phyloP scores from a whole-genome alignment of 1,140 invertebrate species.

The Atta colombica region DNA sequence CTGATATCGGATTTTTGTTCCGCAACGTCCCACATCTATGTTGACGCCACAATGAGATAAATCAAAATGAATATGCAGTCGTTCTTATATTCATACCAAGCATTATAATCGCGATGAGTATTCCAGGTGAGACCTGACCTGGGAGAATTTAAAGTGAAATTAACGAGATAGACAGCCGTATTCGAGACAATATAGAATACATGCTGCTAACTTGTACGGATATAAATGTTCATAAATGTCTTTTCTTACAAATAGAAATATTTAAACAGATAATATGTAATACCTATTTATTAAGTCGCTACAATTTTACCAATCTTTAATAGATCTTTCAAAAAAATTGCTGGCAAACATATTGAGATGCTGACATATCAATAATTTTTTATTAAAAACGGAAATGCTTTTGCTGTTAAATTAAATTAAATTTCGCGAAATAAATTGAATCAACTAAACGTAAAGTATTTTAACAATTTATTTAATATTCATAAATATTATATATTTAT shows the following conservation, averaged over 20 bases:
- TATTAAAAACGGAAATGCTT: background rate
- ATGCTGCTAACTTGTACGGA: background rate
- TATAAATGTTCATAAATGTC: background rate
- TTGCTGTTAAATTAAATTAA: background rate
- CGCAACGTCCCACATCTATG: background rate
- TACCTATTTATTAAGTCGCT: background rate
- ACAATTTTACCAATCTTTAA: background rate
- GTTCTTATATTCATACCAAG: conserved; percentile 34
- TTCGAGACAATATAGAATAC: background rate
- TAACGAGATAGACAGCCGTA: conserved; percentile 7
- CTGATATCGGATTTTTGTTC: conserved; percentile 54
- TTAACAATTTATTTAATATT: background rate
- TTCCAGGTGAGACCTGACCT: conserved; percentile 12
- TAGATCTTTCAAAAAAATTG: background rate
- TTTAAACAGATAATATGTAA: background rate
- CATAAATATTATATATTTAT: background rate
- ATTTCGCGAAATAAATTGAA: background rate
- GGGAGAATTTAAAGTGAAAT: conserved; percentile 16
- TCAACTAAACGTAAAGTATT: background rate
- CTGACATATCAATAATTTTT: background rate
- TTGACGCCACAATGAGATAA: background rate
- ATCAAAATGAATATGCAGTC: conserved; percentile 71
- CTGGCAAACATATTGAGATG: background rate
- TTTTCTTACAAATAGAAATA: background rate
- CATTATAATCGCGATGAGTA: conserved; percentile 39